A percentile compares a stretch with the other conserved stretches of the same genome.
Conservation (phyloP, 2,888 invertebrate genomes). For the Cataglyphis rosenhaueri region DNA sequence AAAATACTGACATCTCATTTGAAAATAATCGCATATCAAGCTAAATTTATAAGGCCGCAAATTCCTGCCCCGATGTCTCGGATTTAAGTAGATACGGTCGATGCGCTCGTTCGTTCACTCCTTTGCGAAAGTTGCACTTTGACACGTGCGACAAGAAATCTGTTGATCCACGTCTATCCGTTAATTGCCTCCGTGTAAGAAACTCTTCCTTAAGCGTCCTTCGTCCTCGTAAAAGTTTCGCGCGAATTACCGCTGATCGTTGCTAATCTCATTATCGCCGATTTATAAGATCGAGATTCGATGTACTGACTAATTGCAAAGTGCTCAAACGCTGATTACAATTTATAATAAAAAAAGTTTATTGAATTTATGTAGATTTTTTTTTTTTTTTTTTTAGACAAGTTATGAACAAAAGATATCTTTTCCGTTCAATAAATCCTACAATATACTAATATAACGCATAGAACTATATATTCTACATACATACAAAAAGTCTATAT, state of each 20-base stretch:
- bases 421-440: neutral
- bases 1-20: slow-evolving; percentile 47
- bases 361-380: neutral
- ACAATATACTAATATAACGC: neutral
- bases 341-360: slow-evolving; percentile 3
- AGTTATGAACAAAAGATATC: neutral
- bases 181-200: slow-evolving; percentile 54
- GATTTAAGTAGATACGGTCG: slow-evolving; percentile 36
- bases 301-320: neutral
- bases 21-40: slow-evolving; percentile 59
- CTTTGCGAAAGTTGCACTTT: slow-evolving; percentile 39
- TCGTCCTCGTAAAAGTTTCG: slow-evolving; percentile 47
- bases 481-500: neutral
- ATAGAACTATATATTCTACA: neutral
- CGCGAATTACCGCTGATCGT: slow-evolving; percentile 25
- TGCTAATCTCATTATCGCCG: slow-evolving; percentile 27
- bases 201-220: slow-evolving; percentile 47
- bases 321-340: slow-evolving; percentile 21
- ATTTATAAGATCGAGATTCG: slow-evolving; percentile 18
- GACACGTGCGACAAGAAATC: slow-evolving; percentile 55
- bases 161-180: slow-evolving; percentile 44
- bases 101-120: neutral
- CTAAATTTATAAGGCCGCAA: slow-evolving; percentile 49
- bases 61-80: slow-evolving; percentile 16
- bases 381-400: no score